Base-by-base conservation (phyloP, 2,888 invertebrate species). In the Meteorus colon region DNA sequence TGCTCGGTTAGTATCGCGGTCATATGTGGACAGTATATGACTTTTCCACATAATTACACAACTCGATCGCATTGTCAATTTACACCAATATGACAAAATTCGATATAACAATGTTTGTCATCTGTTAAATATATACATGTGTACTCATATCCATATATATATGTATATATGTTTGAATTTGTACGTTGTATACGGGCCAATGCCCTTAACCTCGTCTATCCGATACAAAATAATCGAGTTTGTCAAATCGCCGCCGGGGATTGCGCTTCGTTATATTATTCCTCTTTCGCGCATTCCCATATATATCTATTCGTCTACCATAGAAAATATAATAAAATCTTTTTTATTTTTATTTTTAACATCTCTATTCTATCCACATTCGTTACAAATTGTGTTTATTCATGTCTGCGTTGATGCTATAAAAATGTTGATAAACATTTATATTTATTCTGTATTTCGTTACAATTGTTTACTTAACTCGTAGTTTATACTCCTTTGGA, bases 231-330 rank as follows among this genome's bases (percentile, higher is more conserved):
- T 60, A 75, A 75, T 75, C 65, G 75, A 75, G 66, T 75, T 75
- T 75, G 75, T 75, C 75, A 71, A 65, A 65, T 75, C 71, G 71
- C 75, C 71, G 19, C 16, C 31, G 67, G 71, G 71, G 71, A 75
- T 75, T 71, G 63, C n/a, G 62, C 69, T 55, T 70, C 59, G 37
- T 59, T 59, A 63, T 45, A 72, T 63, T 63, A 62, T 72, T 29
- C 31, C 45, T 24, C 31, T 60, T 16, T 12, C 34, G 24, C 72
- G 27, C 62, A 19, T 71, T 69, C 19, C n/a, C 31, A 62, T 62
- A 62, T 62, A 14, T 31, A 62, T 62, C 12, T 10, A 24, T 41
- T 41, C 8, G 0, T 41, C 12, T 4, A 41, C 12, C 12, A 12
- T 41, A 41, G 12, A 12, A 12, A 41, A 12, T 41, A 41, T 41